Evolutionary conservation across 2,113 vertebrate genomes (phyloP), one percentile per base, ranked within the genome.

Genomic region (Lagopus leucura): DNA sequence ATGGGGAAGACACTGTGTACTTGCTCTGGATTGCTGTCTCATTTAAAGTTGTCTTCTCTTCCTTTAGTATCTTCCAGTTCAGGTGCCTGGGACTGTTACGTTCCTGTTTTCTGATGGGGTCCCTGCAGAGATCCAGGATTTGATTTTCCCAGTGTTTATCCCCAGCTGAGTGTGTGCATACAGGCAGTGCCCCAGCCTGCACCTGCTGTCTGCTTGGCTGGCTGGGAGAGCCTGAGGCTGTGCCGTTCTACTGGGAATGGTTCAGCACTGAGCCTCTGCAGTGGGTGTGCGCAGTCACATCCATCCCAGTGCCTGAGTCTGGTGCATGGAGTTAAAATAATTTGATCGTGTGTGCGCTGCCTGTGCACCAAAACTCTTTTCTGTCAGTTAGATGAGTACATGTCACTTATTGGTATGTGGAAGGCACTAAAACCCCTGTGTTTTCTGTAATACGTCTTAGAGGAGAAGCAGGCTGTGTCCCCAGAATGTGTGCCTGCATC

Each of bases 351-450:
- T 4, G 43, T 18, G 1, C 3, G 20, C 65, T 40, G n/a, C 24
- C 83, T 3, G 0, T 3, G 11, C 6, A 22, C 4, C 32, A 24
- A 19, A 60, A 24, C 54, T 76, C 11, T 50, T 72, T 60, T 8
- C 67, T 82, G 47, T 43, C 70, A 22, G 0, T 38, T 7, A 0
- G 13, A 27, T 11, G 60, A 50, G 67, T 21, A 17, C 22, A 0
- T 2, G 32, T 63, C 60, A 7, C 18, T 8, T 61, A 45, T 11
- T 79, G 89, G 67, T 54, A 4, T 22, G 0, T 3, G 54, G 58
- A 34, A 8, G 32, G 40, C 43, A 4, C 25, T 11, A 1, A n/a
- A 5, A 10, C 2, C 11, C 2, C 6, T 22, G 6, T 0, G 0
- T 54, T 58, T 20, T 50, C 14, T 14, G 11, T 15, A 43, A 11